Evolutionary conservation across 37 sponge, comb jelly and placozoan species (phyloP), one percentile per base, ranked within the genome.

Genomic region (Chondrilla cf. caribensis): DNA sequence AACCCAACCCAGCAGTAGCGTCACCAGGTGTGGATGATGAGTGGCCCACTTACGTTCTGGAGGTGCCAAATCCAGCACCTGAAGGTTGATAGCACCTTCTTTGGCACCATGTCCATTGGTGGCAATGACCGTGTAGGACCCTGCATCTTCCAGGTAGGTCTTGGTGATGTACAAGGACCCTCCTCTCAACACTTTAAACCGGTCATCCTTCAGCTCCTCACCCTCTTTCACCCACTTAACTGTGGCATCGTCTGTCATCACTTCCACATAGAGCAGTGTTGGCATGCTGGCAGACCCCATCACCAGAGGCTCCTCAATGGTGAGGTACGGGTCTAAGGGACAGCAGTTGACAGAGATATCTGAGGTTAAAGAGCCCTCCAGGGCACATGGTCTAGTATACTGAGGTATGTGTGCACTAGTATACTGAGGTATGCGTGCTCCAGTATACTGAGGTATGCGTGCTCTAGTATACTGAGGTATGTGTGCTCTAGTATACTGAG

Each of bases 221-320:
- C 83, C 58, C 15, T 62, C 58, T 29, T 54, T 75, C 15, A 41
- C 70, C 92, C 92, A 92, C 47, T 28, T 58, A 4, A 92, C 79
- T 25, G 58, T 79, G 0, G 89, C 86, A 22, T 82, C 81, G 9
- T 86, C 86, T 4, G 86, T 88, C 7, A 81, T 85, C 0, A 86
- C 79, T 29, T 77, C 83, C 83, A 85, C 92, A 80, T 85, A 88
- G 26, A 92, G 39, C 15, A 92, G 77, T 68, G 92, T 87, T n/a
- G 85, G 85, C 43, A 82, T 84, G n/a, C 73, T 73, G 6, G 79
- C 81, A 4, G 88, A 87, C 4, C 85, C 84, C 70, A 84, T 84
- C 32, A 91, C 92, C 14, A 87, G 65, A 22, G 82, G 28, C 0
- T 39, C 37, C 11, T 51, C 79, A 3, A 87, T 86, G 40, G 84